Conservation (phyloP, 2,888 invertebrate genomes). For the Anaspis maculata region DNA sequence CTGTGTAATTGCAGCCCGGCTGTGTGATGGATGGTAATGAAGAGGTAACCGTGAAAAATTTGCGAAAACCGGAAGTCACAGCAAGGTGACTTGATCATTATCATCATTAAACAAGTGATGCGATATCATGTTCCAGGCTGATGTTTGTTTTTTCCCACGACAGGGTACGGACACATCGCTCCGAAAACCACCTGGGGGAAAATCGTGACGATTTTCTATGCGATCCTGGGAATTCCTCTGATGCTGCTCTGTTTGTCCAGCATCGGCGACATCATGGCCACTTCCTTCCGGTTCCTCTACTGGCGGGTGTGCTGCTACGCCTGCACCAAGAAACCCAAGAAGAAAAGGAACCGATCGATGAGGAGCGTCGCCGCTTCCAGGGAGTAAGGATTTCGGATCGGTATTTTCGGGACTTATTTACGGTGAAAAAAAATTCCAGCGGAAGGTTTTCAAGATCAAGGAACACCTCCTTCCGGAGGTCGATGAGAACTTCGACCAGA, state of each 20-base stretch:
- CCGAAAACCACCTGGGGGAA: slow-evolving; percentile 91
- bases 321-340: slow-evolving; percentile 71
- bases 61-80: no score
- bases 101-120: no score
- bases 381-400: not conserved
- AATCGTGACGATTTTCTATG: slow-evolving; percentile 91
- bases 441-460: slow-evolving; percentile 42
- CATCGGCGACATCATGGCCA: slow-evolving; percentile 90
- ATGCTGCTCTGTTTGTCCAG: slow-evolving; percentile 92
- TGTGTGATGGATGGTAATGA: no score
- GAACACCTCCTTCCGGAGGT: slow-evolving; percentile 48
- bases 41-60: no score
- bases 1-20: no score
- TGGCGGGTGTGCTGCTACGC: slow-evolving; percentile 89
- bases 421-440: slow-evolving; percentile 10
- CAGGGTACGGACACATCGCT: slow-evolving; percentile 92
- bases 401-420: not conserved
- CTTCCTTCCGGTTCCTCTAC: slow-evolving; percentile 86
- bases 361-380: no score
- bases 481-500: slow-evolving; percentile 51
- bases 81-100: no score
- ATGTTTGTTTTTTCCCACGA: no score
- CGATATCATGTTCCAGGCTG: no score
- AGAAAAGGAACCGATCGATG: slow-evolving; percentile 36
- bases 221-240: slow-evolving; percentile 88